A percentile compares a stretch with the other conserved stretches of the same genome.
These are phyloP conservation scores for Drosophila nr. fundita DNA, from an alignment of 2,888 invertebrate genomes.

Conservation along the genomic window DNA sequence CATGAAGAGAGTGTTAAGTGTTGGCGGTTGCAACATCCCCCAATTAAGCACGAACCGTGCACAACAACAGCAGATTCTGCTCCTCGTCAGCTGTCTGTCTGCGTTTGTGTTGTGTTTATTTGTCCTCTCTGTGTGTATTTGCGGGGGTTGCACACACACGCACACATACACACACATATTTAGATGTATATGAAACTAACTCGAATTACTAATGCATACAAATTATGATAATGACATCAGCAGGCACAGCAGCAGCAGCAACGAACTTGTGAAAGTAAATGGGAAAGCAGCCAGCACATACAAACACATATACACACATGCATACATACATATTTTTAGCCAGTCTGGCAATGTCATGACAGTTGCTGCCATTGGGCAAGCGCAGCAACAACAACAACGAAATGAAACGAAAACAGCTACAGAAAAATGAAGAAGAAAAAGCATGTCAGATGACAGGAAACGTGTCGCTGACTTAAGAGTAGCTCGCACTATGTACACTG, in stretches of 20 bases:
- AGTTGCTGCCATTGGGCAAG: constrained; percentile 42
- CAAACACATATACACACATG: neutral
- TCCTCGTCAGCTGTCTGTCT: constrained; percentile 32
- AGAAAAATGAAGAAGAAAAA: constrained; percentile 23
- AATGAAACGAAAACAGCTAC: constrained; percentile 43
- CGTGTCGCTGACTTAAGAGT: constrained; percentile 60
- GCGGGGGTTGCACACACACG: constrained; percentile 38
- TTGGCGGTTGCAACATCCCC: constrained; percentile 42
- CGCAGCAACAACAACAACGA: constrained; percentile 16
- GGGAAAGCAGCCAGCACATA: constrained; percentile 53
- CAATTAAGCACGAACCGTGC: constrained; percentile 18
- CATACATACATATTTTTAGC: neutral
- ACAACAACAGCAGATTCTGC: constrained; percentile 23
- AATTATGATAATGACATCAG: constrained; percentile 77
- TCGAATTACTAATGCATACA: constrained; percentile 72
- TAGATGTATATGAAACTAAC: constrained; percentile 35
- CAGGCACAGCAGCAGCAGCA: constrained; percentile 27
- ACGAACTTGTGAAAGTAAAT: constrained; percentile 65
- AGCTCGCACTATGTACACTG: neutral
- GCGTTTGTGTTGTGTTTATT: constrained; percentile 20
- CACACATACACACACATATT: constrained; percentile 18
- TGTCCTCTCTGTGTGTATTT: neutral
- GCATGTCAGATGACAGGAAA: constrained; percentile 67
- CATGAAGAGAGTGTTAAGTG: neutral
- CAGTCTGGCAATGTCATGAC: constrained; percentile 57